Base-by-base conservation (phyloP, 2,888 invertebrate species). In the Drosophila borealis region DNA sequence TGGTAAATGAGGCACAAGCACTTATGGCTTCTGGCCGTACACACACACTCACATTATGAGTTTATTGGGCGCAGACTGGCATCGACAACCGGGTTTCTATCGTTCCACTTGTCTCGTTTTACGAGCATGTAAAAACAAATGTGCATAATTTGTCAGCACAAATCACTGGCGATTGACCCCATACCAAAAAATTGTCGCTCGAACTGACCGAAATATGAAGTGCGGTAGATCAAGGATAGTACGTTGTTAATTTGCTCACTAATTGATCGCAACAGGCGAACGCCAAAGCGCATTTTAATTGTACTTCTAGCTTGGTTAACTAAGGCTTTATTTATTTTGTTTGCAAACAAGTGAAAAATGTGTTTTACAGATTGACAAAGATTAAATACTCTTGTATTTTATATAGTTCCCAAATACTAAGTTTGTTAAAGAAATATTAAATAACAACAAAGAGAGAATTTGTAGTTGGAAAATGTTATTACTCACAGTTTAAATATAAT, bases 91-190 rank as follows among this genome's bases (percentile, higher is more conserved):
- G 41, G 41, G 55, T 11, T 63, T 41, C 57, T 46, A 41, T 46
- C 46, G 19, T 11, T 68, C 39, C 59, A 42, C 37, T 59, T 56
- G 70, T 55, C 51, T 39, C 46, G 51, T 57, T 70, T 71, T 85
- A 70, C 55, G 67, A 77, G 57, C 41, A 8, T 72, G 70, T 59
- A 51, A 48, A 76, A 70, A 74, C 70, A 63, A 85, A 81, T 88
- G 85, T 79, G 77, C 80, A 85, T 81, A 70, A 88, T 82, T 85
- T 82, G 77, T 81, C 74, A 63, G 54, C 67, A 72, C 75, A 84
- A 81, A 81, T 87, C 68, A 61, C 63, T 45, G 67, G 54, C 72
- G 50, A 61, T 48, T 74, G 41, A 37, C 46, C 37, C 17, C 41
- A n/a, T 53, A 4, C 41, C 36, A 17, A 11, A 33, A 25, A 50